Conservation (phyloP, 2,113 vertebrate genomes). For the Oncorhynchus mykiss region DNA sequence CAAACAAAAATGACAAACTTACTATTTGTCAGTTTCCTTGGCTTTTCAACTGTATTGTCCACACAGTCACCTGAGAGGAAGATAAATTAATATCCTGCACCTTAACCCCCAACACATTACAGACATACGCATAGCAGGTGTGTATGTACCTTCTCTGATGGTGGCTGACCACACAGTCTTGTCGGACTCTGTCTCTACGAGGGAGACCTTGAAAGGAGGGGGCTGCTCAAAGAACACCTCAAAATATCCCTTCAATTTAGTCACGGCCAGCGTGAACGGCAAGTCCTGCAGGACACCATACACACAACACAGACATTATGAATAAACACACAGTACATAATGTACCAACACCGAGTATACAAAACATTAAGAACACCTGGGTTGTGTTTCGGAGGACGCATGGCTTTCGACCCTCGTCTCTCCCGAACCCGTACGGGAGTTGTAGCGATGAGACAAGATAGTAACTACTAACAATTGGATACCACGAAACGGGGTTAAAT, state of each 20-base stretch:
- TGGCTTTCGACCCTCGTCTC: too few species aligned
- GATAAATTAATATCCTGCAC: not conserved
- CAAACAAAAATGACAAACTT: conserved; percentile 3
- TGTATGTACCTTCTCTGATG: conserved; percentile 76
- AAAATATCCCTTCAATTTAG: conserved; percentile 81
- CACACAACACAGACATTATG: not conserved
- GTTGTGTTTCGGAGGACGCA: too few species aligned
- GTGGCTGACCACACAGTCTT: conserved; percentile 78
- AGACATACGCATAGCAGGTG: not conserved
- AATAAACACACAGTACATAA: not conserved
- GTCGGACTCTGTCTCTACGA: conserved; percentile 75
- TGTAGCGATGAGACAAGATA: too few species aligned
- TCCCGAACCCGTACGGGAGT: too few species aligned
- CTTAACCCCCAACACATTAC: not conserved
- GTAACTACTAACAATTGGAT: too few species aligned
- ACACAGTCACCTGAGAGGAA: conserved; percentile 67
- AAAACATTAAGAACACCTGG: not conserved
- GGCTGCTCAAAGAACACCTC: conserved; percentile 83
- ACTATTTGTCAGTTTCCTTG: conserved; percentile 57
- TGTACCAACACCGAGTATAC: not conserved
- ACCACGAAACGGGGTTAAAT: too few species aligned
- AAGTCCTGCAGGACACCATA: conserved; percentile 68
- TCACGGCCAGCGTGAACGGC: conserved; percentile 75
- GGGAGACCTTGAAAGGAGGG: conserved; percentile 79
- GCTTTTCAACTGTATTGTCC: conserved; percentile 46